Evolutionary conservation across 2,797 vertebrate species (phyloP), one percentile per base, ranked within the genome.

Genomic region (Mycteria americana): DNA sequence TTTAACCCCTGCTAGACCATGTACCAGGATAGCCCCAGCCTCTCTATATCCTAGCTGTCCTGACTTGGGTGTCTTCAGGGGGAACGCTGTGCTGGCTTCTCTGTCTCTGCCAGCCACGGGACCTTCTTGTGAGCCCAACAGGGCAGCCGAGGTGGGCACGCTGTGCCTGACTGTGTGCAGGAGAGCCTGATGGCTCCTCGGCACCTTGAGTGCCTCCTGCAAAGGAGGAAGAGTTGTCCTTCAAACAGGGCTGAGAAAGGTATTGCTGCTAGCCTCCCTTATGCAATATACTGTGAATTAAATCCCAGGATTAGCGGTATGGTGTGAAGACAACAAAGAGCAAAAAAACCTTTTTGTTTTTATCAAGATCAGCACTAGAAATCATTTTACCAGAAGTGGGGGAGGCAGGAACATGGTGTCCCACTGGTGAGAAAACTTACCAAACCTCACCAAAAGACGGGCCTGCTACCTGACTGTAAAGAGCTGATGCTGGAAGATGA

Each of bases 101-200:
- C 53, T 70, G 62, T 21, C 21, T 78, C 51, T 82, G 43, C 12
- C 54, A 87, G 69, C 33, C 75, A 56, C 1, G 1, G 37, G 33
- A 7, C 39, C 31, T 68, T 82, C 3, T 0, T 31, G 54, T 0
- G 4, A 88, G 23, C 50, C 41, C 68, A 65, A 5, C 0, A 0
- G 37, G n/a, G n/a, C 37, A 77, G 90, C 19, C 6, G 6, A 77
- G 28, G 37, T 35, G 62, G 64, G 48, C 21, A 59, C 3, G 1
- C 0, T 0, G 24, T 63, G 30, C 72, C 60, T 76, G 50, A 46
- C 14, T 57, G 73, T 1, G 2, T 18, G 31, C 23, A 63, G 62
- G 15, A 28, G 13, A 31, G 11, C 54, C 50, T 45, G 14, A 9
- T n/a, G 35, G 9, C 18, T 85, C 11, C 57, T 68, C 10, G 2